A percentile compares a stretch with the other conserved stretches of the same genome.
These are phyloP conservation scores for Machaerirhynchus nigripectus DNA, from an alignment of 2,113 vertebrate species.

Conservation along the genomic window DNA sequence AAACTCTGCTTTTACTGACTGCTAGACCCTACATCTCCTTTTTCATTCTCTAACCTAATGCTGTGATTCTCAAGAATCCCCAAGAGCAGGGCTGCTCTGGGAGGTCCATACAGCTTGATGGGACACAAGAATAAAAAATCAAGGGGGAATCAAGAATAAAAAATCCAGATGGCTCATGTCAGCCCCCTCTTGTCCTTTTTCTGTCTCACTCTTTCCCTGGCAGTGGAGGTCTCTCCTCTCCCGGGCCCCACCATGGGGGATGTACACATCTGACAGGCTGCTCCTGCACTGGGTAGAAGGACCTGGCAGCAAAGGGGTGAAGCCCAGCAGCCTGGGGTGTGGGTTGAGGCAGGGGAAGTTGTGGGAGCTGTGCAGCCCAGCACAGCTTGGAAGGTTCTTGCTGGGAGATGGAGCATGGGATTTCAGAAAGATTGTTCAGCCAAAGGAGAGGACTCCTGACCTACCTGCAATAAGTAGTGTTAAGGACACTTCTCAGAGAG, in stretches of 20 bases:
- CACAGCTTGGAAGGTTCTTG: neutral
- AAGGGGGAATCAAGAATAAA: neutral
- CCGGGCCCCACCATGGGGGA: neutral
- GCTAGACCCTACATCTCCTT: neutral
- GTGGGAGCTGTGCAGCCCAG: neutral
- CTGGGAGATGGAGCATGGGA: neutral
- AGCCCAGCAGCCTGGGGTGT: neutral
- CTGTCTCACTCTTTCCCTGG: neutral
- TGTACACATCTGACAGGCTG: neutral
- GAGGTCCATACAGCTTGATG: neutral
- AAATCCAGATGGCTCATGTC: neutral
- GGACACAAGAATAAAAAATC: neutral
- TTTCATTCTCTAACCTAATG: neutral
- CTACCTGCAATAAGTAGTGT: accelerated
- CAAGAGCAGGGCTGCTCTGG: neutral
- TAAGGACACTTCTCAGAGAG: neutral
- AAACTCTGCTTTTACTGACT: neutral
- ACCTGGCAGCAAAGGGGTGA: neutral
- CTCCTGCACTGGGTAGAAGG: neutral
- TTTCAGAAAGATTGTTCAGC: neutral
- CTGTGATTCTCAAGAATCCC: neutral
- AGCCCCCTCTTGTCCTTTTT: neutral
- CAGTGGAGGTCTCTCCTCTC: neutral
- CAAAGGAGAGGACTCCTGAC: neutral
- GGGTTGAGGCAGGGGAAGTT: neutral